These are phyloP conservation scores for Hydropsyche betteni DNA, from an alignment of 2,888 invertebrate species.

Conservation along the genomic window DNA sequence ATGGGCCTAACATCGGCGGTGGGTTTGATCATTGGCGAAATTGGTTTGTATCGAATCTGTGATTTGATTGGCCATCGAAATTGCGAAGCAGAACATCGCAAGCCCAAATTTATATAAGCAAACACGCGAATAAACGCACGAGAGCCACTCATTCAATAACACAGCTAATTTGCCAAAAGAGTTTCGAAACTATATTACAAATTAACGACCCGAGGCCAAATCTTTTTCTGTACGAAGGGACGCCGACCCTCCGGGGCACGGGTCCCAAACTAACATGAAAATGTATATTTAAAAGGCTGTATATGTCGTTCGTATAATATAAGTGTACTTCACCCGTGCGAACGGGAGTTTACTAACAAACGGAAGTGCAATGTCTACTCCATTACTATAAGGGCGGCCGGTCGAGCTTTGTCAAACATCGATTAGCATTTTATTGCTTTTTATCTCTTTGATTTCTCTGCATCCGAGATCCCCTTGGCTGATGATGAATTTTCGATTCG, in stretches of 20 bases:
- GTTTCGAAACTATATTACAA: slow-evolving; percentile 46
- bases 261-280: neutral
- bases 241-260: slow-evolving; percentile 3
- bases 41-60: slow-evolving; percentile 45
- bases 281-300: slow-evolving; percentile 5
- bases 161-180: slow-evolving; percentile 41
- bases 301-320: slow-evolving; percentile 25
- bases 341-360: slow-evolving; percentile 16
- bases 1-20: slow-evolving; percentile 37
- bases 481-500: slow-evolving; percentile 28
- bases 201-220: slow-evolving; percentile 40
- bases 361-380: slow-evolving; percentile 40
- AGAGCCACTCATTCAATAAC: slow-evolving; percentile 37
- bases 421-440: slow-evolving; percentile 51
- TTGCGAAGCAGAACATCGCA: slow-evolving; percentile 13
- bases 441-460: slow-evolving; percentile 44
- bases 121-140: neutral
- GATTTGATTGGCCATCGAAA: slow-evolving; percentile 45
- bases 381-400: slow-evolving; percentile 34
- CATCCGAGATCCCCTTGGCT: neutral
- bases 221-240: slow-evolving; percentile 9
- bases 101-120: no score
- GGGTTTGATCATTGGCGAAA: slow-evolving; percentile 41
- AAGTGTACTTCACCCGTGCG: slow-evolving; percentile 27
- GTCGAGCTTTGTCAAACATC: slow-evolving; percentile 45